Evolutionary conservation across 2,113 vertebrate genomes (phyloP), one percentile per base, ranked within the genome.

Genomic region (Stomatorhinus ivindoensis): DNA sequence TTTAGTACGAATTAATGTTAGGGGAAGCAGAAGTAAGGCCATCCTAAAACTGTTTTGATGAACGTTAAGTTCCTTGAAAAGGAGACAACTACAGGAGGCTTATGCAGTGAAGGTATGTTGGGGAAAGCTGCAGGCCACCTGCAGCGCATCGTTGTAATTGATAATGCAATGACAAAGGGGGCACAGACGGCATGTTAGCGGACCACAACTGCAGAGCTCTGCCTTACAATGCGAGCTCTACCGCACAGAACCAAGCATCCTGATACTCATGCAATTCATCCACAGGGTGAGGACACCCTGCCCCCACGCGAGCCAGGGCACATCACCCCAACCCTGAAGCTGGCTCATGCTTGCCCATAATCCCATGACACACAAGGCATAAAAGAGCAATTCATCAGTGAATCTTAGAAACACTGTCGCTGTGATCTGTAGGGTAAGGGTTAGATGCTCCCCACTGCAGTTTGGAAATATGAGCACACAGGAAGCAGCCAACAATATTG

Each of bases 141-240:
- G 90, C 21, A 89, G 90, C 91, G 91, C 92, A 92, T 91, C 93
- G 94, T 93, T 91, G 94, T 93, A 93, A 95, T 94, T 94, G 91
- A 95, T 55, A 35, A 89, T 89, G 88, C 84, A 39, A 83, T 87
- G 88, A 86, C 89, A 90, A 80, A 87, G 86, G 88, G 88, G 89
- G 91, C 86, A 61, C 85, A 58, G 39, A 10, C 35, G 27, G 58
- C 27, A 87, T 76, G 46, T 17, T n/a, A 11, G 9, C 11, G 4
- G 39, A 42, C 9, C 13, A 6, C 65, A 31, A 69, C 88, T 15
- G 24, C 61, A 88, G 42, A 19, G 24, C 42, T 27, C 58, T 24
- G 65, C 27, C 31, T 69, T 69, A 69, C 31, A 69, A 69, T 31
- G 61, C 17, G 1, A 69, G n/a, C 61, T 69, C n/a, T 69, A 15